Conservation (phyloP, 2,888 invertebrate species). For the Odontocerum albicorne region DNA sequence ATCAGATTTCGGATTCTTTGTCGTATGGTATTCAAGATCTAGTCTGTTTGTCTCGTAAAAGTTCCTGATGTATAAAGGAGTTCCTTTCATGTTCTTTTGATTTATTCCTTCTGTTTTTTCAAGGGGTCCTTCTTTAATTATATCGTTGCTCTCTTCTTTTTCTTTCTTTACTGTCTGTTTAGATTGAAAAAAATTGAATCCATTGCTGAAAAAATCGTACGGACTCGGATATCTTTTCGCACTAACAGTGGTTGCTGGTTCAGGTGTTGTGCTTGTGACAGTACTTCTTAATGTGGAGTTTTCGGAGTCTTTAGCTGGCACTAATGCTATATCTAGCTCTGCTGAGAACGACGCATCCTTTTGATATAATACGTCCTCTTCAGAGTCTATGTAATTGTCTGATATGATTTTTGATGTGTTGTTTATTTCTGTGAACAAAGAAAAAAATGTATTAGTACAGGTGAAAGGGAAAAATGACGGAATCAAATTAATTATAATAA, state of each 20-base stretch:
- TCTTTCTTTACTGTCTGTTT: conserved; percentile 5
- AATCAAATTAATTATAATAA: neutral
- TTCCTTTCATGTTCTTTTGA: conserved; percentile 28
- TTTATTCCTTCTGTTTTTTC: conserved; percentile 3
- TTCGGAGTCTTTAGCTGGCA: conserved; percentile 42
- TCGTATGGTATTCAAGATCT: conserved; percentile 11
- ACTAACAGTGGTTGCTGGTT: conserved; percentile 1
- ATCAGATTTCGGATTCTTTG: conserved; percentile 5
- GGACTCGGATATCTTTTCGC: conserved; percentile 9
- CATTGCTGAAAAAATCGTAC: conserved; percentile 19
- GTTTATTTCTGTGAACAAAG: conserved; percentile 68
- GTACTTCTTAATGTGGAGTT: conserved; percentile 14
- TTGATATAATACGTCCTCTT: conserved; percentile 73
- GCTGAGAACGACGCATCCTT: conserved; percentile 80
- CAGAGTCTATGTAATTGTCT: conserved; percentile 54
- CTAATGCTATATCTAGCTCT: conserved; percentile 61
- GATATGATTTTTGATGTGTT: conserved; percentile 63
- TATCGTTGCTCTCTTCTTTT: neutral
- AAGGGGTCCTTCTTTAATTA: neutral
- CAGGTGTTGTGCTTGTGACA: neutral
- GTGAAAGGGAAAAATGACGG: neutral
- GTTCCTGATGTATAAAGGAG: conserved; percentile 30
- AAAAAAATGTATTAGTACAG: conserved; percentile 9
- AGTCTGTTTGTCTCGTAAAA: conserved; percentile 8
- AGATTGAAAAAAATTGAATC: conserved; percentile 8